Conservation (phyloP, 2,888 invertebrate species). For the Calameuta pallipes region DNA sequence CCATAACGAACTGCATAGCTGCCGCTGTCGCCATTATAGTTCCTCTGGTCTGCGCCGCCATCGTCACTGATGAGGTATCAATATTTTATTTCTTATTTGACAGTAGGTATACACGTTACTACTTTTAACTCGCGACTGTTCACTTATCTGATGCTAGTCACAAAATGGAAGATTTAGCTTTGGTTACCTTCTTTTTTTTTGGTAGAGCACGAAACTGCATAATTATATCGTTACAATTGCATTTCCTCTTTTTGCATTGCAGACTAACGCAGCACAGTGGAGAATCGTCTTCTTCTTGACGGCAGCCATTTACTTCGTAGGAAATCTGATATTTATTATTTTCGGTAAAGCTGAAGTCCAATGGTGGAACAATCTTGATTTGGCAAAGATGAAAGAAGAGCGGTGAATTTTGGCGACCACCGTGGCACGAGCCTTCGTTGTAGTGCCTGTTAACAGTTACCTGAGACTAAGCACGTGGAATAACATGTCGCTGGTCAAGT, state of each 20-base stretch:
- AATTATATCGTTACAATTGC: no score
- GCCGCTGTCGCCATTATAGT: constrained; percentile 65
- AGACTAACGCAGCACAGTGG: constrained; percentile 78
- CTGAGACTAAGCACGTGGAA: no score
- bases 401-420: no score
- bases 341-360: constrained; percentile 78
- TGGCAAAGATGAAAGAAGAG: no score
- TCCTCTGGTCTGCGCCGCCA: constrained; percentile 60
- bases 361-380: constrained; percentile 73
- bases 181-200: no score
- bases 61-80: constrained; percentile 57
- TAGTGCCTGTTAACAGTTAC: no score
- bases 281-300: constrained; percentile 80
- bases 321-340: constrained; percentile 76
- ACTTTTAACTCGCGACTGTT: no score
- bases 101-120: constrained; percentile 70
- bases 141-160: no score
- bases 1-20: constrained; percentile 67
- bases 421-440: no score
- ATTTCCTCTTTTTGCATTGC: constrained; percentile 43
- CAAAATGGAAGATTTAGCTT: no score
- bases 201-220: no score
- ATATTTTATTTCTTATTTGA: constrained; percentile 71
- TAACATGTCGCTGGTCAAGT: no score
- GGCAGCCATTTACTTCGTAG: constrained; percentile 76